Conservation (phyloP, 2,888 invertebrate genomes). For the Stomorhina lunata region DNA sequence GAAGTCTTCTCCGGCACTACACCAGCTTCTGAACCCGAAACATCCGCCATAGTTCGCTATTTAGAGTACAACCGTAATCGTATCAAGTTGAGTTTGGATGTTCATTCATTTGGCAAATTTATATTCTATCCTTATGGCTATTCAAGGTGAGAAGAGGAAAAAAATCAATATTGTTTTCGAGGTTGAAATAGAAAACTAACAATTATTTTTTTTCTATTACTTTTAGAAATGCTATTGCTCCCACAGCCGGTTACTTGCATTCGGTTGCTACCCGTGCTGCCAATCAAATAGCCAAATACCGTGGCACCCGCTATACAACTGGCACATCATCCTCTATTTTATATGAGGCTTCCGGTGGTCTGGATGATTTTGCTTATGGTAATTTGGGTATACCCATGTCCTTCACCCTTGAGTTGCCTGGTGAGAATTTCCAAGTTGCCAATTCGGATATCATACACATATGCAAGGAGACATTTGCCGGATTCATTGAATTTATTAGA, state of each 20-base stretch:
- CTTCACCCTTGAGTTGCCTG: conserved; percentile 85
- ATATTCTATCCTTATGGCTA: conserved; percentile 80
- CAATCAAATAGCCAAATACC: conserved; percentile 77
- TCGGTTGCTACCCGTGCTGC: conserved; percentile 77
- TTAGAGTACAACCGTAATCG: conserved; percentile 77
- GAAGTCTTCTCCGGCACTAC: conserved; percentile 78
- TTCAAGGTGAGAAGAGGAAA: conserved; percentile 73
- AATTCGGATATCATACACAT: conserved; percentile 77
- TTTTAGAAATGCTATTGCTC: conserved; percentile 74
- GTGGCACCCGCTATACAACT: conserved; percentile 80
- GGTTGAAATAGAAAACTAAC: conserved; percentile 64
- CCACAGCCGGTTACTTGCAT: conserved; percentile 76
- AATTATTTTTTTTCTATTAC: conserved; percentile 48
- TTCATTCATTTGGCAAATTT: conserved; percentile 79
- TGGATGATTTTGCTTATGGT: conserved; percentile 85
- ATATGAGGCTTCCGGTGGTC: conserved; percentile 83
- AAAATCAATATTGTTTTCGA: conserved; percentile 13
- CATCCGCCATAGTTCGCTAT: conserved; percentile 76
- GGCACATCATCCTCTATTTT: conserved; percentile 81
- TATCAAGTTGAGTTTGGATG: conserved; percentile 78
- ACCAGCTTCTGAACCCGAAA: conserved; percentile 78
- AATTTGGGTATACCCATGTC: conserved; percentile 82
- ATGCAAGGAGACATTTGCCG: conserved; percentile 79
- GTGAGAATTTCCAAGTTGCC: conserved; percentile 80
- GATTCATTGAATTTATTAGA: conserved; percentile 78